Evolutionary conservation across 2,113 vertebrate genomes (phyloP), one percentile per base, ranked within the genome.

Genomic region (Cheilinus undulatus): DNA sequence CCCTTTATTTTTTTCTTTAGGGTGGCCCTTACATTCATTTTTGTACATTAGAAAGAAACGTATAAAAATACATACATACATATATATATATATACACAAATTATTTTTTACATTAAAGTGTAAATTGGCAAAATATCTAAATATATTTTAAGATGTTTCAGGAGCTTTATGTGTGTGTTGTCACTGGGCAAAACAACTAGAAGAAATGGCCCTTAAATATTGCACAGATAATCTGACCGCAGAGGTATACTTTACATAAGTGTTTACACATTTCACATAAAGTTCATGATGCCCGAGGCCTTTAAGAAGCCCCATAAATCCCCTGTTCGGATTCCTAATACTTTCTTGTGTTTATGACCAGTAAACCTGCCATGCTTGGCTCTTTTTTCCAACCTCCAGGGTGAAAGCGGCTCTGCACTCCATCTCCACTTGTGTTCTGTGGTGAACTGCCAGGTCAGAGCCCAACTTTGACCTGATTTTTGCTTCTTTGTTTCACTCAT

Each of bases 241-340:
- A 61, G 54, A 70, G 69, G 52, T 62, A 11, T n/a, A 53, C 70
- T 81, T 76, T 72, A 79, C 69, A 65, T 76, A 80, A 75, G 60
- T 80, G 68, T 90, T 87, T 81, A 82, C 70, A 81, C 70, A 68
- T 87, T 77, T 75, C 82, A 79, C 67, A 79, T 82, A 51, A 81
- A 76, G 43, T 66, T 74, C 61, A 42, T 27, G 23, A 48, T 78
- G 82, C 83, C 86, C 85, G 78, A 84, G 65, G 69, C 57, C 68
- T 58, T 81, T 28, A 78, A 88, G 57, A 71, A 66, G 69, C 19
- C 66, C 60, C 60, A 68, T 87, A 87, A 87, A 86, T 79, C 65
- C 67, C 20, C 32, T 67, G 63, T 77, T 84, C 76, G 82, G 73
- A 82, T 73, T 76, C 64, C 53, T 78, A 80, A 88, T 83, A 76